Evolutionary conservation across 2,797 vertebrate species (phyloP).

Genomic region (Dendrocincla fuliginosa): DNA sequence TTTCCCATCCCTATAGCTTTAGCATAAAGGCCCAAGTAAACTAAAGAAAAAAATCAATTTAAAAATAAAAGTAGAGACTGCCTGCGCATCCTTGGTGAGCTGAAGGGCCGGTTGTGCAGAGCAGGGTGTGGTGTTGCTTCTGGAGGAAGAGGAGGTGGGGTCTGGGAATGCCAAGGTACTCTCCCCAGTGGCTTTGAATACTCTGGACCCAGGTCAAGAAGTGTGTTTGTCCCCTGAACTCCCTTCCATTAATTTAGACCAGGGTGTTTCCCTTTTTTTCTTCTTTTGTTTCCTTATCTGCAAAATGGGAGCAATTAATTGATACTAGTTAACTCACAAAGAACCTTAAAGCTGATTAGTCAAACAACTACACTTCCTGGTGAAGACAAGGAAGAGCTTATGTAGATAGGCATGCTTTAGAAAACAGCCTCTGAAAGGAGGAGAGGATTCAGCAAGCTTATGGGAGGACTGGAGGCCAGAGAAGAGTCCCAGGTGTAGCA

Average conservation of each 20-base stretch:
- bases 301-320: conserved; percentile 23
- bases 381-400: neutral
- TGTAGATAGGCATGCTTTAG: neutral
- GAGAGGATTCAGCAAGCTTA: neutral
- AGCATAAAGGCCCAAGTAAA: neutral
- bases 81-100: neutral
- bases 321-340: neutral
- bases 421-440: neutral
- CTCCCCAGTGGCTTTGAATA: neutral
- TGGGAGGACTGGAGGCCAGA: neutral
- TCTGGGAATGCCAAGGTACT: neutral
- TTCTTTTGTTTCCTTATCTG: conserved; percentile 13
- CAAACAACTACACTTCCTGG: neutral
- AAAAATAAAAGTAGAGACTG: neutral
- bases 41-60: neutral
- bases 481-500: neutral
- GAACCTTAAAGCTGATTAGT: neutral
- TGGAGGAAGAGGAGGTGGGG: neutral
- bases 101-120: neutral
- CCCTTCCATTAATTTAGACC: neutral
- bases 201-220: neutral
- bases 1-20: neutral
- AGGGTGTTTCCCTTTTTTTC: neutral
- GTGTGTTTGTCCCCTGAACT: neutral
- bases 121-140: neutral